Evolutionary conservation across 1,140 invertebrate genomes (phyloP), one percentile per base, ranked within the genome.

Genomic region (Procambarus clarkii): DNA sequence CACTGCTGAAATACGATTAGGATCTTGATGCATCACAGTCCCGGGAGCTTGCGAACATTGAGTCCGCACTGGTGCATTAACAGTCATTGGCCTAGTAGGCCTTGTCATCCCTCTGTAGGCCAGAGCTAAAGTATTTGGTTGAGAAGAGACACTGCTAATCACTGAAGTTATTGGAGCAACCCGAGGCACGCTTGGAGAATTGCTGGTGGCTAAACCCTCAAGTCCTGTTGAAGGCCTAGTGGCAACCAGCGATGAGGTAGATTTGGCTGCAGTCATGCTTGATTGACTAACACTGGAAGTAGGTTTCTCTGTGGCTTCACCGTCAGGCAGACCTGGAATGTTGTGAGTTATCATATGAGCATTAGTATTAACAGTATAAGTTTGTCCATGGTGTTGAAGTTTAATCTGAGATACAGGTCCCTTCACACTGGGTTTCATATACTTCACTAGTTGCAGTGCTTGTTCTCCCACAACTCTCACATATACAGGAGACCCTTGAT

Each of bases 321-420:
- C 88, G 84, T 93, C 88, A 50, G 83, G 90, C 4, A 90, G 58
- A 21, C 92, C 92, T 82, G 92, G 92, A 85, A 93, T 93, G 91
- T 91, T 92, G 48, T 91, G 46, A 24, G 92, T 93, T 13, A 91
- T 90, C 64, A 93, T 91, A 45, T 93, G 88, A 54, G 91, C 90
- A 84, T 93, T 92, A 46, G 92, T 90, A 78, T 92, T 92, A 34
- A 93, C 82, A 24, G 91, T 93, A 80, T 92, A 93, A 48, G 91
- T 93, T 80, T 93, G 92, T 46, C 86, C 86, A 79, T 92, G 88
- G 24, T 92, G 90, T 60, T 93, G 92, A 18, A 93, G 91, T 78
- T 93, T 93, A 69, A 93, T 92, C 88, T 93, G 88, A 9, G 90
- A 86, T 1, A 92, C 88, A 77, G 91, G 91, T 13, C 88, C 91